A percentile compares a stretch with the other conserved stretches of the same genome.
Conservation (phyloP, 2,888 invertebrate genomes). For the Gerris lacustris region DNA sequence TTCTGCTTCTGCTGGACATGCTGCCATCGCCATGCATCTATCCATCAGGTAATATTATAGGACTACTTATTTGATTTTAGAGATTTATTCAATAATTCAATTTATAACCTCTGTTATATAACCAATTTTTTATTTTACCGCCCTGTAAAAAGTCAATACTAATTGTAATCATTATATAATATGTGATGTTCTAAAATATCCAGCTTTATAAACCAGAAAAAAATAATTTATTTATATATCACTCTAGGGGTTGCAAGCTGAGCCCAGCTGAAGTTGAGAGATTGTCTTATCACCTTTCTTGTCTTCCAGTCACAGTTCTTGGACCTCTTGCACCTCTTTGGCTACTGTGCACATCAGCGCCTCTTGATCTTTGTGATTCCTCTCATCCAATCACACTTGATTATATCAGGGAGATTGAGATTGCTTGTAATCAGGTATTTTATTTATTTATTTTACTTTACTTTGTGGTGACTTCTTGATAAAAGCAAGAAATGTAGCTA, state of each 20-base stretch:
- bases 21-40: constrained; percentile 66
- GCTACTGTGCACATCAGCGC: constrained; percentile 54
- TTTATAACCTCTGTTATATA: background rate
- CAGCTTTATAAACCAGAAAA: no score
- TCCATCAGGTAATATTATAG: constrained; percentile 40
- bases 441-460: background rate
- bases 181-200: no score
- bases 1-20: constrained; percentile 74
- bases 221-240: no score
- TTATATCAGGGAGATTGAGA: constrained; percentile 24
- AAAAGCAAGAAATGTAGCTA: no score
- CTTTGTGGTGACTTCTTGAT: no score
- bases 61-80: constrained; percentile 14
- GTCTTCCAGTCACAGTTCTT: constrained; percentile 29
- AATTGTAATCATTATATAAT: no score
- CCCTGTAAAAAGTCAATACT: background rate
- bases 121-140: background rate
- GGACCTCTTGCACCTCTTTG: constrained; percentile 38
- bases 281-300: constrained; percentile 39
- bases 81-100: background rate
- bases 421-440: constrained; percentile 25
- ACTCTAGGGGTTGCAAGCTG: constrained; percentile 32
- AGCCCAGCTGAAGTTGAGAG: constrained; percentile 39
- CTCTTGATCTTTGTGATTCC: constrained; percentile 25
- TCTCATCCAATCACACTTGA: constrained; percentile 23